Conservation (phyloP, 2,888 invertebrate genomes). For the Horisme vitalbata region DNA sequence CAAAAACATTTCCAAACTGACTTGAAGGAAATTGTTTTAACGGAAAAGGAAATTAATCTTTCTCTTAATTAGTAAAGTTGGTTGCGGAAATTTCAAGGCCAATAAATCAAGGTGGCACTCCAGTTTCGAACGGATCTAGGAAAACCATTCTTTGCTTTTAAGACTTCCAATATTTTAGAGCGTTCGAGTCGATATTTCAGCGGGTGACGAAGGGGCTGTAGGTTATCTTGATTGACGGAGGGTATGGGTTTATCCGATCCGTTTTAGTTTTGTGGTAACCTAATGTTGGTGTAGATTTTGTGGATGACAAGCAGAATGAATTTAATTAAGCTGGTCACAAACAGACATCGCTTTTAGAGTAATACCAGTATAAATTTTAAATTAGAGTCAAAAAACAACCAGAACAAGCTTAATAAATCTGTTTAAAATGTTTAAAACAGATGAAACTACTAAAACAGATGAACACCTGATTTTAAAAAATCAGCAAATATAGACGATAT, state of each 20-base stretch:
- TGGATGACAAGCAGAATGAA: conserved; percentile 3
- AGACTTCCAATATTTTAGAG: conserved; percentile 29
- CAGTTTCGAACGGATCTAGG: conserved; percentile 20
- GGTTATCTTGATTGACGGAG: conserved; percentile 31
- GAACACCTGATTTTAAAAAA: no score
- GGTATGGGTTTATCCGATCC: conserved; percentile 20
- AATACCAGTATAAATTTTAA: no score
- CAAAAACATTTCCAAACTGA: conserved; percentile 52
- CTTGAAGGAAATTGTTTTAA: conserved; percentile 75
- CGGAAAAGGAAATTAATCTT: conserved; percentile 78
- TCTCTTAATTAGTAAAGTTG: conserved; percentile 80
- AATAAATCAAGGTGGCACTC: conserved; percentile 77
- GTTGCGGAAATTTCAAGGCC: conserved; percentile 68
- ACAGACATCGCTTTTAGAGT: no score
- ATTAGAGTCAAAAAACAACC: no score
- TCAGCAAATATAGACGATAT: no score
- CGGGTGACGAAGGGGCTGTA: conserved; percentile 27
- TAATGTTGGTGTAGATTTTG: conserved; percentile 12
- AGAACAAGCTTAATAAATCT: no score
- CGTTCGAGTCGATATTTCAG: conserved; percentile 30
- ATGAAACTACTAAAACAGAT: no score
- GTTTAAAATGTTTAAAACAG: no score
- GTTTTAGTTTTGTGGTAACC: conserved; percentile 23
- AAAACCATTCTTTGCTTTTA: conserved; percentile 31
- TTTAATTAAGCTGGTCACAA: not conserved